Base-by-base conservation (phyloP, 2,797 vertebrate genomes). In the Hipposideros larvatus region DNA sequence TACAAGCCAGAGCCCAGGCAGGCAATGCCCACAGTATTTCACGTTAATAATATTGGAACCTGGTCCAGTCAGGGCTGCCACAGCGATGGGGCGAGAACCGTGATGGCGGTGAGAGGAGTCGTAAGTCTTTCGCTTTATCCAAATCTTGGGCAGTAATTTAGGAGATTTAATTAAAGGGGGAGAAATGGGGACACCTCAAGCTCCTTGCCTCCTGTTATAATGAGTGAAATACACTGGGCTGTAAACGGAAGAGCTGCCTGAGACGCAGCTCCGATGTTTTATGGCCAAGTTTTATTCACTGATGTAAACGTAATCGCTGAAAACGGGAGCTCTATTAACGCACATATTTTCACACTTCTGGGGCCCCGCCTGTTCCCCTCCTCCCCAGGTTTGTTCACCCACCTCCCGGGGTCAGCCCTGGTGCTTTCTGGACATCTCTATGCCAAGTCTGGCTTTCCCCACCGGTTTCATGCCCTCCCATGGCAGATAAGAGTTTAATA, bases 121-220 rank as follows among this genome's bases (percentile, higher is more conserved):
- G 22, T 97, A 96, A 97, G 97, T 97, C 94, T 97, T 97, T 92
- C 26, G 31, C 89, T 98, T 97, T 97, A 97, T 98, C 96, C 98
- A 97, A 97, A 98, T 96, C 96, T 94, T 96, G 94, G 97, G 96
- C 97, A 95, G 90, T 97, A 95, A 97, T 98, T 98, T 98, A 97
- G 95, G 91, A 96, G 96, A 97, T 97, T 97, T 98, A 98, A 98
- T 98, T 98, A 97, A 97, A 98, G 97, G 95, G 94, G 90, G 96
- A 97, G 94, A 96, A 95, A 94, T 28, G 75, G 83, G 95, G 92
- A 96, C 96, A 96, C 95, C 94, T 94, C 93, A 2, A 73, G 87
- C 90, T 95, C 96, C 83, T 73, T 96, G 95, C 95, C 90, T 97
- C 97, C 65, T 96, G 94, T 97, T 95, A 95, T 95, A 96, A 87